These are phyloP conservation scores for Malurus splendens DNA, from an alignment of 2,797 vertebrate genomes.

Conservation along the genomic window DNA sequence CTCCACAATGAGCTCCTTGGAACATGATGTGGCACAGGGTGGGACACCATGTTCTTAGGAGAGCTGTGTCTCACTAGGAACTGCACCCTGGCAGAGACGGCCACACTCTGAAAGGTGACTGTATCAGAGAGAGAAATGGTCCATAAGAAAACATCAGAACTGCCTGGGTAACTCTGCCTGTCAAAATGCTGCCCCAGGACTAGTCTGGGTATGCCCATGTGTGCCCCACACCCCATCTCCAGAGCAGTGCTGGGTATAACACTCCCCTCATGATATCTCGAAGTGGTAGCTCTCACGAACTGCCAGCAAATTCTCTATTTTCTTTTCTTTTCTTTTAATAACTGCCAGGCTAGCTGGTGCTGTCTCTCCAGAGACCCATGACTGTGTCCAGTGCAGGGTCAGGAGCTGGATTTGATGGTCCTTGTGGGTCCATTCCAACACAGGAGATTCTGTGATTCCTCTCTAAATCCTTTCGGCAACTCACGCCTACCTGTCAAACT, in stretches of 20 bases:
- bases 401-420: background rate
- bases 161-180: background rate
- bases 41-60: accelerated
- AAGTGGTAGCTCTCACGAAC: background rate
- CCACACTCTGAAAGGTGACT: background rate
- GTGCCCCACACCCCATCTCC: accelerated
- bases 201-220: accelerated
- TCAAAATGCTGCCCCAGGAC: background rate
- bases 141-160: background rate
- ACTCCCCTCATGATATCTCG: background rate
- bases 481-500: background rate
- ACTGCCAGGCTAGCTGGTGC: background rate
- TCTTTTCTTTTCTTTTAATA: too few relatives aligned
- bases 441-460: background rate
- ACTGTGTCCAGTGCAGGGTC: background rate
- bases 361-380: background rate
- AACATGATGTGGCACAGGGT: accelerated
- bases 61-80: background rate
- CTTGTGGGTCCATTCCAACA: background rate
- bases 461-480: background rate
- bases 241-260: background rate
- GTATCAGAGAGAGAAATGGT: background rate
- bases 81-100: background rate
- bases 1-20: accelerated
- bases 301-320: background rate